A percentile compares a stretch with the other conserved stretches of the same genome.
Evolutionary conservation across 2,888 invertebrate species (phyloP).

Genomic region (Dryobotodes eremita): DNA sequence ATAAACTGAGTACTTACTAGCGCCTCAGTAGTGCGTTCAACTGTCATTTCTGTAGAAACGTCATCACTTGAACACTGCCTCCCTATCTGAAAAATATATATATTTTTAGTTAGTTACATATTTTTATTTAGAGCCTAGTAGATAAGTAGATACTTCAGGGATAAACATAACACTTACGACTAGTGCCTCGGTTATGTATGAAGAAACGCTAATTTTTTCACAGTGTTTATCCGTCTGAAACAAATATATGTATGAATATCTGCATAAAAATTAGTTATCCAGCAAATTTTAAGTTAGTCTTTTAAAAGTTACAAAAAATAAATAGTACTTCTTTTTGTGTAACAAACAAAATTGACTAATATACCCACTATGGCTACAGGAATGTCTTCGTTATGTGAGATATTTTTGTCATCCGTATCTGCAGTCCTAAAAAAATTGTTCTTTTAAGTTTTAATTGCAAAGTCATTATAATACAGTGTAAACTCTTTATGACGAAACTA

Average conservation of each 20-base stretch:
- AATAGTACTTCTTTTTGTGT: neutral
- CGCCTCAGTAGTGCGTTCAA: too few species aligned
- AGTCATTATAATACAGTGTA: neutral
- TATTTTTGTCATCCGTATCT: neutral
- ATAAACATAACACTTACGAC: neutral
- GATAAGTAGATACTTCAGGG: too few species aligned
- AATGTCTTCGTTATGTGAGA: neutral
- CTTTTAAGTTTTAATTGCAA: neutral
- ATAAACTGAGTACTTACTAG: too few species aligned
- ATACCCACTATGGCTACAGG: neutral
- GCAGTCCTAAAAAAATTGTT: neutral
- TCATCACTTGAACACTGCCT: too few species aligned
- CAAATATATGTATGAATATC: conserved; percentile 1
- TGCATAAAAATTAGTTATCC: neutral
- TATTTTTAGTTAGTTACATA: too few species aligned
- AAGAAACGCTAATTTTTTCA: neutral
- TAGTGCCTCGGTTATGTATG: neutral
- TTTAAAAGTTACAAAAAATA: neutral
- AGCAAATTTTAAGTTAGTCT: neutral
- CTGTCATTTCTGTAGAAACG: too few species aligned
- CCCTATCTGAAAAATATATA: too few species aligned
- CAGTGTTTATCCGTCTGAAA: neutral
- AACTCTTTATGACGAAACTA: too few species aligned
- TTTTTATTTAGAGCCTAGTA: too few species aligned
- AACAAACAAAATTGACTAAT: neutral